These are phyloP conservation scores for Tragelaphus strepsiceros DNA, from an alignment of 2,113 vertebrate genomes.

Conservation along the genomic window DNA sequence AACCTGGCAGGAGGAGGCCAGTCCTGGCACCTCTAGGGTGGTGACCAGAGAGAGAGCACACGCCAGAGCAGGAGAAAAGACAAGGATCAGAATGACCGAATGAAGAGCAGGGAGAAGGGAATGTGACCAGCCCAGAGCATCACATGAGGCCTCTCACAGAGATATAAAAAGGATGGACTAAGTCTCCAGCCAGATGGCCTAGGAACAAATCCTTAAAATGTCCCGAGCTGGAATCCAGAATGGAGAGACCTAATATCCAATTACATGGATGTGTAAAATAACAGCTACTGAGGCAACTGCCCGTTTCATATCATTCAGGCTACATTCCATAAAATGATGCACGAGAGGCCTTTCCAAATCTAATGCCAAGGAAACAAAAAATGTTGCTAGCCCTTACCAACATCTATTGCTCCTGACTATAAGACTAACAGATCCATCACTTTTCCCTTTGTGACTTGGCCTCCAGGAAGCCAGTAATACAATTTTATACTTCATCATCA, in stretches of 20 bases:
- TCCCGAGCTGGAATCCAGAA: neutral
- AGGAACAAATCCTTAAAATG: neutral
- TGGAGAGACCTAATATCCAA: neutral
- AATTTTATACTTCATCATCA: neutral
- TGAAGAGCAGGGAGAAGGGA: neutral
- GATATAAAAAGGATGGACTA: neutral
- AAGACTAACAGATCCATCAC: neutral
- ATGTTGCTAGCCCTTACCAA: neutral
- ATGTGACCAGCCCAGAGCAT: neutral
- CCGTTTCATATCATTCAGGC: neutral
- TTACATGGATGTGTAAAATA: neutral
- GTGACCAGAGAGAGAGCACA: neutral
- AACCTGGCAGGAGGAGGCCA: neutral
- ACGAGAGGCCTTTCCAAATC: neutral
- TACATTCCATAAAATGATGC: neutral
- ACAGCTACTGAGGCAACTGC: neutral
- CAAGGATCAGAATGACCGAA: neutral
- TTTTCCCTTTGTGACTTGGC: neutral
- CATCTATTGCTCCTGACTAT: neutral
- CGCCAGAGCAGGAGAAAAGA: neutral
- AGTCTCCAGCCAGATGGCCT: neutral
- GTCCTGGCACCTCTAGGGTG: neutral
- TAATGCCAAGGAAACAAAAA: neutral
- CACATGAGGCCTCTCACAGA: neutral
- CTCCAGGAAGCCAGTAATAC: neutral